Base-by-base conservation (phyloP, 2,797 vertebrate species). In the Sebastes trivittatus region DNA sequence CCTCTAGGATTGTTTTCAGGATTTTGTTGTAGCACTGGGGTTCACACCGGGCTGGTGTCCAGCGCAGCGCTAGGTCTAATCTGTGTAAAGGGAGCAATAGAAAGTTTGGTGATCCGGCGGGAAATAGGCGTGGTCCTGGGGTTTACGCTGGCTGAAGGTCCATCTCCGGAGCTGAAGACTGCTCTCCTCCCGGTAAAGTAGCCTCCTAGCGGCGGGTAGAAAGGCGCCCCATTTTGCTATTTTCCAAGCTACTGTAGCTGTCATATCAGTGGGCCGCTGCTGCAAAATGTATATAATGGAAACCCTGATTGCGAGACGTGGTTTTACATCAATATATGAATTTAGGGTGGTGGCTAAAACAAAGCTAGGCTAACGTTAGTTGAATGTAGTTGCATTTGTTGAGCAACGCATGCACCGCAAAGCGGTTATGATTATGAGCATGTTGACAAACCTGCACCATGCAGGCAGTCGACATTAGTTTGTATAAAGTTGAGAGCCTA, bases 111-210 rank as follows among this genome's bases (percentile, higher is more conserved):
- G 49, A 20, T 52, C 49, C 20, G 20, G 49, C 0, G 20, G 49
- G 49, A 52, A 52, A n/a, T n/a, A 52, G 49, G 20, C 16, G 2
- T 0, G 29, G 25, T 29, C 4, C 25, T 46, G 16, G 42, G 42
- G 16, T 46, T 46, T 46, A 2, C 20, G 49, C 18, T 10, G 49
- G 49, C 20, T 52, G 49, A 52, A 52, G 8, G 0, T 46, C 42
- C 0, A 0, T 46, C 14, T 18, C 42, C 16, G 0, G 14, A 0
- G 42, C 42, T 46, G 42, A 0, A 0, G 1, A 46, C 42, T 46
- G 42, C 49, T 52, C 49, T 49, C 46, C 18, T 49, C 46, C 46
- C 3, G 1, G 11, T 38, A 11, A 38, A 38, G 13, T 13, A 38
- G 36, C 13, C 4, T 0, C 7, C 46, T 49, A 49, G 46, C 20